Evolutionary conservation across 2,888 invertebrate species (phyloP), one percentile per base, ranked within the genome.

Genomic region (Odontocerum albicorne): DNA sequence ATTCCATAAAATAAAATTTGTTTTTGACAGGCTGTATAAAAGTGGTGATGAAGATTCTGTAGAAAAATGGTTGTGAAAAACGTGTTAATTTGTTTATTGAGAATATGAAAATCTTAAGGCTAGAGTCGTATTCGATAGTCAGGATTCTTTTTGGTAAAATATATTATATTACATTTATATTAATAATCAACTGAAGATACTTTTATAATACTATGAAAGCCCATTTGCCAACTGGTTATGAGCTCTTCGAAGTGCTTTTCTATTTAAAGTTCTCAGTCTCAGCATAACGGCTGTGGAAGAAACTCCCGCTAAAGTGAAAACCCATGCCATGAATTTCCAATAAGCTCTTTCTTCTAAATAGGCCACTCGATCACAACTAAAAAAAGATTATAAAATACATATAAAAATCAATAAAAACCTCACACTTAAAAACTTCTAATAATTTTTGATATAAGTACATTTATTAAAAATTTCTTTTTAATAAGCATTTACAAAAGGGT

Each of bases 331-430:
- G 67, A 92, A 92, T 63, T 87, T 84, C 87, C 90, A 91, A 70
- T 90, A 96, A 52, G 86, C 83, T 58, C 85, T 81, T 68, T 92
- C 90, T 67, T 94, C 93, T 45, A 92, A 77, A 77, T 89, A 89
- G 2, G 89, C 89, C 12, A 92, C 89, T 67, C 85, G 81, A 66
- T 92, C 91, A 75, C 95, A 95, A 70, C 94, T 89, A 74, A 60
- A 83, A 80, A 50, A 15, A 35, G 43, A 19, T 4, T n/a, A 44
- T 20, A 22, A 35, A 2, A 46, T 39, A 12, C n/a, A n/a, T 22
- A 35, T 32, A 13, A 13, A n/a, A 32, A 12, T 32, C n/a, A n/a
- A 4, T n/a, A n/a, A 12, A 2, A 32, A 12, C 1, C 32, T 13
- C n/a, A 32, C 13, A 13, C 32, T n/a, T 13, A n/a, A 32, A 32